These are phyloP conservation scores for Proctacanthus coquilletti DNA, from an alignment of 1,140 invertebrate species.

Conservation along the genomic window DNA sequence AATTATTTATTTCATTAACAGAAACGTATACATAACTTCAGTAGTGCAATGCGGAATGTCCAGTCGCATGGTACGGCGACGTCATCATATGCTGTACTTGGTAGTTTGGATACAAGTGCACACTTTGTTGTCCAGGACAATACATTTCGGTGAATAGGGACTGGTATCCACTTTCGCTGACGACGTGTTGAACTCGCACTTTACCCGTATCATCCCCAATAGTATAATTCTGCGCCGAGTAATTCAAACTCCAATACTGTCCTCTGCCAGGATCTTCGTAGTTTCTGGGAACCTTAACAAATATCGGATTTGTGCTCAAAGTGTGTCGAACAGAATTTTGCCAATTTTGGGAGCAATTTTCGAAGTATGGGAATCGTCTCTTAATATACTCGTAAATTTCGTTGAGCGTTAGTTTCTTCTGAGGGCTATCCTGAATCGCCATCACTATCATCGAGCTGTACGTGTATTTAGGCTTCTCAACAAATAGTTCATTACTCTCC, in stretches of 20 bases:
- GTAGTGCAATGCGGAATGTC: no score
- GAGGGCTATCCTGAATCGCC: slow-evolving; percentile 84
- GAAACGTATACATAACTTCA: no score
- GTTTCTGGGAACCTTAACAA: slow-evolving; percentile 18
- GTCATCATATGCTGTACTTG: no score
- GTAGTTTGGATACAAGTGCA: no score
- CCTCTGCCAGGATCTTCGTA: slow-evolving; percentile 22
- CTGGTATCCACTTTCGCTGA: no score
- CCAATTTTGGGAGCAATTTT: slow-evolving; percentile 90
- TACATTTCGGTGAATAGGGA: no score
- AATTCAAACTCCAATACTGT: slow-evolving; percentile 23
- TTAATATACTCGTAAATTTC: slow-evolving; percentile 82
- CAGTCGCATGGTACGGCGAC: no score
- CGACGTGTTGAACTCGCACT: no score
- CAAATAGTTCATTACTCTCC: no score
- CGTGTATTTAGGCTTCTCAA: no score
- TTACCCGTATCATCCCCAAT: slow-evolving; percentile 22
- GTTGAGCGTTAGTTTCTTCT: slow-evolving; percentile 66
- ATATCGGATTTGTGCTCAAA: slow-evolving; percentile 33
- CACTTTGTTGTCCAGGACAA: no score
- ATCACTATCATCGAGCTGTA: slow-evolving; percentile 95
- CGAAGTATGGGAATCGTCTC: slow-evolving; percentile 73
- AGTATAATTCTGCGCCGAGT: slow-evolving; percentile 20
- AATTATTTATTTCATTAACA: no score
- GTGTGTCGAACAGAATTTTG: slow-evolving; percentile 96